These are phyloP conservation scores for Falco novaeseelandiae DNA, from an alignment of 2,797 vertebrate genomes.

Conservation along the genomic window DNA sequence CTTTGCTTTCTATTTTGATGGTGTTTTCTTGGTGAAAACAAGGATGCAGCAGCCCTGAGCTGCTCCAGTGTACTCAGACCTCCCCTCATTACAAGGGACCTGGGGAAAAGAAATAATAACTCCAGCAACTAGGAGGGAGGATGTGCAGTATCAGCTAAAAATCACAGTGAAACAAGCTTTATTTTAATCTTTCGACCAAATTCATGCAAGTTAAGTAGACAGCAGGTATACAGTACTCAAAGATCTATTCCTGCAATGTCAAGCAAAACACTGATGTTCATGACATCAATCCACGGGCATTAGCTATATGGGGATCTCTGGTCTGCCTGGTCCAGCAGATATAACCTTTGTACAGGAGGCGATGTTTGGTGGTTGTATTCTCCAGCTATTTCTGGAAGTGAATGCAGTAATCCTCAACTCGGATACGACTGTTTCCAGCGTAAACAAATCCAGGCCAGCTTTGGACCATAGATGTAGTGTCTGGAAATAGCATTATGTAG, in stretches of 20 bases:
- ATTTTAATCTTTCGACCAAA: not conserved
- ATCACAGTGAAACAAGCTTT: not conserved
- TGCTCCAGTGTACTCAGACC: not conserved
- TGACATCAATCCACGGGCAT: not conserved
- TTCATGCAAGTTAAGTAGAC: not conserved
- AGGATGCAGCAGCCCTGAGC: not conserved
- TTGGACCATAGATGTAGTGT: not conserved
- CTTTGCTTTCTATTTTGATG: not conserved
- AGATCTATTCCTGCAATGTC: not conserved
- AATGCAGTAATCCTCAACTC: slow-evolving; percentile 12
- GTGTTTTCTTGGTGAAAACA: fast-evolving
- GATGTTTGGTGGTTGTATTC: not conserved
- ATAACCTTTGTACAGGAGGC: not conserved
- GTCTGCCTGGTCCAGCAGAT: not conserved
- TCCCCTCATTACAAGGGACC: not conserved
- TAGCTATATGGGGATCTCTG: not conserved
- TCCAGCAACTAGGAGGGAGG: not conserved
- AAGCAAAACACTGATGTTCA: not conserved
- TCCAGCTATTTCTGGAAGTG: slow-evolving; percentile 49
- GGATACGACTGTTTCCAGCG: slow-evolving; percentile 54
- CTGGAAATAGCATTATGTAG: slow-evolving; percentile 47
- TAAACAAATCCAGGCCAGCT: slow-evolving; percentile 47
- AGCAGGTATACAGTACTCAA: not conserved
- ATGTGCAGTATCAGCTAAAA: not conserved
- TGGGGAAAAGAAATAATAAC: not conserved